A percentile compares a stretch with the other conserved stretches of the same genome.
These are phyloP conservation scores for Troilus luridus DNA, from an alignment of 2,888 invertebrate species.

Conservation along the genomic window DNA sequence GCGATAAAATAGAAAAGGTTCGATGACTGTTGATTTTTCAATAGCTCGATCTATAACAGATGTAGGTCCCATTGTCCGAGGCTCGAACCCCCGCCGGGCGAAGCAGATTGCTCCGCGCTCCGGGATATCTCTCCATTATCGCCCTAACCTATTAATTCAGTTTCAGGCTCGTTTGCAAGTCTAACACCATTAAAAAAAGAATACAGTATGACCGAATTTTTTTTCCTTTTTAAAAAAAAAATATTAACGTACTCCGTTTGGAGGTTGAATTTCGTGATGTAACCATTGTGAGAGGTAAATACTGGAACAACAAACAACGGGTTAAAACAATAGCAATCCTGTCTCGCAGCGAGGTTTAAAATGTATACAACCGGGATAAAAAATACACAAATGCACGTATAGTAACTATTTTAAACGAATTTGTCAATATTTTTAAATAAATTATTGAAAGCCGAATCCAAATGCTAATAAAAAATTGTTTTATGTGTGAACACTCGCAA, in stretches of 20 bases:
- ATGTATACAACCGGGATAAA: background rate
- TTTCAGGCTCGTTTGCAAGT: conserved; percentile 22
- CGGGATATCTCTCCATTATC: conserved; percentile 29
- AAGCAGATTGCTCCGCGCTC: background rate
- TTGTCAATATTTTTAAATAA: too few species aligned
- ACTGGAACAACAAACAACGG: background rate
- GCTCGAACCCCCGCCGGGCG: background rate
- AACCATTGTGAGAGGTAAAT: background rate
- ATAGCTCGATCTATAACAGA: conserved; percentile 37
- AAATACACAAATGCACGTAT: background rate
- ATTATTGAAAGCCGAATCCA: too few species aligned
- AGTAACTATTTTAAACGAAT: background rate
- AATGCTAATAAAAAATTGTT: too few species aligned
- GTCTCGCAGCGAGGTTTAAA: background rate
- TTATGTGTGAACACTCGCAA: too few species aligned
- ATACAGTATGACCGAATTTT: background rate
- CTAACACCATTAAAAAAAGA: background rate
- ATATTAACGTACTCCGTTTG: background rate
- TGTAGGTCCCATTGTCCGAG: background rate
- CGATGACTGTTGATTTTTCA: conserved; percentile 29
- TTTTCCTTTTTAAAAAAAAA: background rate
- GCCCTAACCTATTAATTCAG: conserved; percentile 34
- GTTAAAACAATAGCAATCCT: background rate
- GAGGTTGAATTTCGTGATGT: background rate
- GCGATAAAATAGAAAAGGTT: conserved; percentile 11